Base-by-base conservation (phyloP, 2,888 invertebrate species). In the Orthosia gracilis region DNA sequence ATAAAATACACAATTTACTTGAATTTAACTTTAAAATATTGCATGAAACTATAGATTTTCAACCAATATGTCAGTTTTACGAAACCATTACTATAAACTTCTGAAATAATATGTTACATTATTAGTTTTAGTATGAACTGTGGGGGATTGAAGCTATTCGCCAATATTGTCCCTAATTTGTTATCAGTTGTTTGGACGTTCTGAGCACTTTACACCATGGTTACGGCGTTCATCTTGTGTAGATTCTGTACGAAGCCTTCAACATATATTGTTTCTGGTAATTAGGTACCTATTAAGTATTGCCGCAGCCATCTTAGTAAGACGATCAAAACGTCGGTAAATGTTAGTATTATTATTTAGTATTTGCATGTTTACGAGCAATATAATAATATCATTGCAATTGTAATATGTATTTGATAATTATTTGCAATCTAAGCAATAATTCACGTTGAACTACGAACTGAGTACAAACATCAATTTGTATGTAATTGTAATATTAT, bases 141-240 rank as follows among this genome's bases (percentile, higher is more conserved):
- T 55, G 54, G 73, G 80, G 57, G 12, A 40, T 74, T 65, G 73
- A 81, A 68, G 58, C 58, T 81, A 69, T 40, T 67, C 54, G 67
- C 67, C 64, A 83, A 81, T 70, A 40, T 59, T n/a, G 62, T 31
- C 57, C 65, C 47, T 78, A 69, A 31, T 21, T 59, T 17, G n/a
- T 65, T 74, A 21, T 50, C 23, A 55, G 26, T 21, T 63, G 47
- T 65, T 26, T 64, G 17, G 23, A 74, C 23, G 5, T 57, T 74
- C 68, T 68, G 54, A 83, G 0, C 49, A 17, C 80, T 83, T 70
- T 50, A 65, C 50, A 70, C 9, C 11, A 55, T 45, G 15, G 5
- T 21, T 21, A 26, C 13, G n/a, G 40, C 4, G 17, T 23, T 17
- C 9, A 17, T 57, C 26, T 26, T 9, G 21, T 23, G 17, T 15